A percentile compares a stretch with the other conserved stretches of the same genome.
These are phyloP conservation scores for Odontomachus brunneus DNA, from an alignment of 1,140 invertebrate genomes.

Conservation along the genomic window DNA sequence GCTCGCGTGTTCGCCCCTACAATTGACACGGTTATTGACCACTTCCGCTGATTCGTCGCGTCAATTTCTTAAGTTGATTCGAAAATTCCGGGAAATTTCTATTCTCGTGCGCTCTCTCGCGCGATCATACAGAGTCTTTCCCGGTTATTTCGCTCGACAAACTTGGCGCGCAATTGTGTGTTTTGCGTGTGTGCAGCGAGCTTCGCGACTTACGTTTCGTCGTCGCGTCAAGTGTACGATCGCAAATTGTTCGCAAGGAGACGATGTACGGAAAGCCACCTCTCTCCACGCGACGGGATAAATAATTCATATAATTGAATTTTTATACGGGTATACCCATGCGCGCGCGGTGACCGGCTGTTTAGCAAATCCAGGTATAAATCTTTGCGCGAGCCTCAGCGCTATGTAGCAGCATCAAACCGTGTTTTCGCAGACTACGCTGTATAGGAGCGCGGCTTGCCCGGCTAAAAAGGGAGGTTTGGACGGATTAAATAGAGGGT, in stretches of 20 bases:
- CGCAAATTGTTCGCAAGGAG: slow-evolving; percentile 24
- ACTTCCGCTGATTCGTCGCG: slow-evolving; percentile 5
- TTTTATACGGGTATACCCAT: slow-evolving; percentile 52
- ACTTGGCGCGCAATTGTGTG: no score
- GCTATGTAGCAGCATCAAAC: slow-evolving; percentile 24
- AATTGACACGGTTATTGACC: not conserved
- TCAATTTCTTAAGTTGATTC: not conserved
- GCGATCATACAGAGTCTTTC: no score
- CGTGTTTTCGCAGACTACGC: slow-evolving; percentile 32
- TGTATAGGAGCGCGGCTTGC: slow-evolving; percentile 13
- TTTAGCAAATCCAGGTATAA: slow-evolving; percentile 54
- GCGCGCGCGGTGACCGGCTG: slow-evolving; percentile 32
- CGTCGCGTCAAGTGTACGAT: not conserved
- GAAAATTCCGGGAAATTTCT: no score
- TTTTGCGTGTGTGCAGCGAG: not conserved
- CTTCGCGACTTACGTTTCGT: not conserved
- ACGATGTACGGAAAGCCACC: slow-evolving; percentile 15
- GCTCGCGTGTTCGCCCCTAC: not conserved
- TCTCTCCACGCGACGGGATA: not conserved
- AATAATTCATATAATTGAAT: slow-evolving; percentile 56
- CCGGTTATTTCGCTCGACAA: no score
- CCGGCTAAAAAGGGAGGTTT: slow-evolving; percentile 44
- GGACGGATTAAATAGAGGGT: slow-evolving; percentile 55
- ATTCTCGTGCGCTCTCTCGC: no score
- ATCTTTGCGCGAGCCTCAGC: slow-evolving; percentile 22